These are phyloP conservation scores for Drosophila simulans DNA, from an alignment of 1,140 invertebrate species.

Conservation along the genomic window DNA sequence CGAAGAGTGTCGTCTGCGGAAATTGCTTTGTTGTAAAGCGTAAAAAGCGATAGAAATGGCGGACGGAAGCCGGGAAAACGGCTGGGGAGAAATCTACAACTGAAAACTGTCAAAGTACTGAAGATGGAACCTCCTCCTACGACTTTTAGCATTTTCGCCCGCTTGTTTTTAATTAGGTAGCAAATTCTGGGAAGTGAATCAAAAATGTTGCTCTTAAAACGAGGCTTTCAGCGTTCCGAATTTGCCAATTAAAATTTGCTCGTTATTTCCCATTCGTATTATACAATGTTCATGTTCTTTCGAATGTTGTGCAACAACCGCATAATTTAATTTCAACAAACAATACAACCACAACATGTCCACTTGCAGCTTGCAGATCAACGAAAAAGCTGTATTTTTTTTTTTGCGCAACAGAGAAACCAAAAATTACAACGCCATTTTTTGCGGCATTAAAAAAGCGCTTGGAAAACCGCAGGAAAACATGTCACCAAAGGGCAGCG, in stretches of 20 bases:
- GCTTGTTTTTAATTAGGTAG: slow-evolving; percentile 49
- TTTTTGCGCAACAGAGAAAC: background rate
- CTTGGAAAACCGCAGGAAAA: slow-evolving; percentile 67
- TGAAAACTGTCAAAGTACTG: slow-evolving; percentile 38
- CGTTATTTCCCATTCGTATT: slow-evolving; percentile 36
- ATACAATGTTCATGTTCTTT: slow-evolving; percentile 18
- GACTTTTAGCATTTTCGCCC: background rate
- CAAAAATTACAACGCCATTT: slow-evolving; percentile 29
- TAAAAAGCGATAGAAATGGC: slow-evolving; percentile 53
- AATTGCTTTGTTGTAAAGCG: slow-evolving; percentile 64
- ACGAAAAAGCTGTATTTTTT: slow-evolving; percentile 23
- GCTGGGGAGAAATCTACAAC: slow-evolving; percentile 11
- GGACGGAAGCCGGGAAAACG: slow-evolving; percentile 39
- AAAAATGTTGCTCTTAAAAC: slow-evolving; percentile 15
- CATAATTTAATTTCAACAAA: slow-evolving; percentile 79
- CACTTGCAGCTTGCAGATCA: slow-evolving; percentile 51
- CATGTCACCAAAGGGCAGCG: slow-evolving; percentile 67
- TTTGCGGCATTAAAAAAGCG: slow-evolving; percentile 48
- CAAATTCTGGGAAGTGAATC: slow-evolving; percentile 41
- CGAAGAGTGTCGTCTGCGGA: slow-evolving; percentile 56
- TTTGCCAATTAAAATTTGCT: slow-evolving; percentile 46
- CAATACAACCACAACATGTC: slow-evolving; percentile 74
- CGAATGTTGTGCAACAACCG: slow-evolving; percentile 55
- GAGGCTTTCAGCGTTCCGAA: slow-evolving; percentile 8
- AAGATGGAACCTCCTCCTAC: slow-evolving; percentile 21